Evolutionary conservation across 2,113 vertebrate genomes (phyloP), one percentile per base, ranked within the genome.

Genomic region (Rhynchomys soricoides): DNA sequence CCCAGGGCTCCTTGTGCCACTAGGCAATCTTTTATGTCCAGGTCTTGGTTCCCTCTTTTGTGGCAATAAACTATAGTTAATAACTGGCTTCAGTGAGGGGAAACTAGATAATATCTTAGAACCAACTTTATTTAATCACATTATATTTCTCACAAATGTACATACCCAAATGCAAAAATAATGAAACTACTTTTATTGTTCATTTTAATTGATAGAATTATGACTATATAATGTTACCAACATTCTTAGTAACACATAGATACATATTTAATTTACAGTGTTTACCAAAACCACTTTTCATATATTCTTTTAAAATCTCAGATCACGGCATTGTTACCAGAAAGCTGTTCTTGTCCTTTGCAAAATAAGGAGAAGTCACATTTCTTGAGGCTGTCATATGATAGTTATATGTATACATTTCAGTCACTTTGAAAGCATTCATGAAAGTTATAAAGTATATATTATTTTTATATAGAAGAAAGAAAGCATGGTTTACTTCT

Each of bases 361-460:
- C 62, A 90, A 59, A 91, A 96, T 40, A 68, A 57, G 52, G 45
- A 92, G 90, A 95, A 92, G 91, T 78, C 79, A 64, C 16, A 22
- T 79, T 90, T 95, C 64, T 89, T 81, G 34, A 90, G 71, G 68
- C 62, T 57, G 94, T 89, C 43, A 45, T 79, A 52, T 70, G 52
- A 75, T 75, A 48, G n/a, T 85, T 96, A 55, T 86, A 68, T 90
- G 64, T 81, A 86, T 96, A 94, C 70, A 70, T 85, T 83, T 81
- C 89, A 94, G 73, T 93, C 82, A 73, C 92, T 96, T 71, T 68
- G 82, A 94, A 96, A 95, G 86, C 50, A 94, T 74, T 95, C 87
- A 64, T 62, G 40, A 73, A 94, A 10, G 31, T 91, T 92, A 81
- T 57, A 78, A 97, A 81, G 62, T 24, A 92, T 43, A 66, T 31